Evolutionary conservation across 2,113 vertebrate species (phyloP), one percentile per base, ranked within the genome.

Genomic region (Entomyzon cyanotis): DNA sequence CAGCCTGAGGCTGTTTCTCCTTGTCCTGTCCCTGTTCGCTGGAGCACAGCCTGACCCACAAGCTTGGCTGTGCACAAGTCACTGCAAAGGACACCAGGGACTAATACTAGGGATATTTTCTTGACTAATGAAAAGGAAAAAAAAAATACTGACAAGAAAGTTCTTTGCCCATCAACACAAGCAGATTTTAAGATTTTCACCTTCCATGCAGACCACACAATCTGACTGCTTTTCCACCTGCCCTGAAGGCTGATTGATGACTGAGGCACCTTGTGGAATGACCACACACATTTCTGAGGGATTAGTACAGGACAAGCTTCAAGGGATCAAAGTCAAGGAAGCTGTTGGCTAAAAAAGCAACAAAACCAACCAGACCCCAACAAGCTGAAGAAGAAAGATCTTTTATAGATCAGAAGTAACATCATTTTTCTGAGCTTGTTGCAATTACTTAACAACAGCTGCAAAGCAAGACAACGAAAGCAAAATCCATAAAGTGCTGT

Each of bases 401-500:
- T 18, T 56, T 87, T 31, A 35, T 35, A 49, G 35, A 39, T 47
- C 65, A 49, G 16, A 63, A 17, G 22, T 35, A 69, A 30, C 7
- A 41, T 0, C 0, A 28, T 21, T 83, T 79, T 65, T 62, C 44
- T 76, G 47, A 63, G 17, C n/a, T 69, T 56, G 21, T 5, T 62
- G n/a, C n/a, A 93, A 62, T 87, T 67, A 53, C 12, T 74, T 37
- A 55, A 33, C 55, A 67, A 16, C 6, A 15, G 17, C 42, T 65
- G 63, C 31, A 56, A 71, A 88, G 77, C 31, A 53, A 65, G 60
- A 64, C 58, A 91, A 46, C 3, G 42, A 78, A 15, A 75, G 10
- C 11, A 56, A 41, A 63, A 79, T 17, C 11, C 25, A 10, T 12
- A 4, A 23, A 41, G 31, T 1, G 0, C 11, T 44, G 5, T 7